Conservation (phyloP, 2,113 vertebrate species). For the Puntigrus tetrazona region DNA sequence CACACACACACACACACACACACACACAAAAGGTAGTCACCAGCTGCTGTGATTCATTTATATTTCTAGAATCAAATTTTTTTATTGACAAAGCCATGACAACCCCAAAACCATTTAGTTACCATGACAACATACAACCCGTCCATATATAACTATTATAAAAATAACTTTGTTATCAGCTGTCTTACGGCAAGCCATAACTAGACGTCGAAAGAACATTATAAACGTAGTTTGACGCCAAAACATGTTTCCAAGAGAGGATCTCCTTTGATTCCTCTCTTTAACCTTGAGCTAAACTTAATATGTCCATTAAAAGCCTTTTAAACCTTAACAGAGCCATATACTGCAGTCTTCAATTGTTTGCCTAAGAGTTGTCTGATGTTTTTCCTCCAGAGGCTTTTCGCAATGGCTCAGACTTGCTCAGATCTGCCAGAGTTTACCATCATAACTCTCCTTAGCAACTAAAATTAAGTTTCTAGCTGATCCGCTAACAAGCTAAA, state of each 20-base stretch:
- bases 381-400: not conserved
- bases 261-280: not conserved
- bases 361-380: not conserved
- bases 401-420: not conserved
- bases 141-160: not conserved
- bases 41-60: not conserved
- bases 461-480: too few species aligned
- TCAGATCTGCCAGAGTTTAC: not conserved
- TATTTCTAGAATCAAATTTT: not conserved
- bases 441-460: not conserved
- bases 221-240: not conserved
- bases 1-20: too few species aligned
- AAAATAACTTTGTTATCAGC: not conserved
- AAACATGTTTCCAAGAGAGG: not conserved
- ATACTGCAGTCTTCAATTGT: not conserved
- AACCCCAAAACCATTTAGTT: not conserved
- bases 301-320: constrained; percentile 1
- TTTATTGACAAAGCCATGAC: not conserved
- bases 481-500: not conserved
- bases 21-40: too few species aligned
- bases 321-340: not conserved
- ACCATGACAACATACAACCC: not conserved
- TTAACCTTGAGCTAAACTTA: constrained; percentile 15
- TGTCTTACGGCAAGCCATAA: not conserved
- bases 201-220: not conserved